Base-by-base conservation (phyloP, 1,140 invertebrate genomes). In the Drosophila truncata region DNA sequence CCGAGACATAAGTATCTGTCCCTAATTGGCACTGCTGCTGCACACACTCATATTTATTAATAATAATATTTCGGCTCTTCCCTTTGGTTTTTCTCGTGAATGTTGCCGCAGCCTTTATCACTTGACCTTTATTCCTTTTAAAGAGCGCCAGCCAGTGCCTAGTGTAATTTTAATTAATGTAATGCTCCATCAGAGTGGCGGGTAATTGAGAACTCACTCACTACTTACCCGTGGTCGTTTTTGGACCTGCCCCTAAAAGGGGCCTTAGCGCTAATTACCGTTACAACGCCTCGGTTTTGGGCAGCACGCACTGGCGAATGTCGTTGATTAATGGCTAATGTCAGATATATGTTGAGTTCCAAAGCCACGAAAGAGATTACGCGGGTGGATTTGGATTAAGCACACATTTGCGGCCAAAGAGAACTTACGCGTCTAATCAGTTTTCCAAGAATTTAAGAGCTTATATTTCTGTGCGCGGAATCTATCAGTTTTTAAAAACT, bases 151-250 rank as follows among this genome's bases (percentile, higher is more conserved):
- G 57, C 62, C 75, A 81, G 42, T 78, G 31, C 57, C 66, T 62
- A 73, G 57, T 72, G 58, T 71, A 71, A 49, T 80, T 83, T 54
- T 84, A 87, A 87, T 88, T 84, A 88, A 87, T 66, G 76, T 78
- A 77, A 75, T 73, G 54, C 62, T 71, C 61, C 46, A 47, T 67
- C 58, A 79, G 59, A 70, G 70, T 79, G 59, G 63, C 61, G 50
- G 50, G 44, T 81, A 78, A 78, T 78, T 78, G 75, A 78, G 75
- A 78, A 78, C 65, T 78, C 63, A 52, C 77, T 61, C 54, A 41
- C 49, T 49, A 52, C 59, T 54, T 59, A 23, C 44, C 57, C 63
- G 41, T 37, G 52, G 63, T 20, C 42, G 47, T 50, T 47, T 62
- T 59, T 65, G 50, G 33, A 33, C 60, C 20, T 18, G 37, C 73